These are phyloP conservation scores for Rhopalosiphum nymphaeae DNA, from an alignment of 2,888 invertebrate genomes.

Conservation along the genomic window DNA sequence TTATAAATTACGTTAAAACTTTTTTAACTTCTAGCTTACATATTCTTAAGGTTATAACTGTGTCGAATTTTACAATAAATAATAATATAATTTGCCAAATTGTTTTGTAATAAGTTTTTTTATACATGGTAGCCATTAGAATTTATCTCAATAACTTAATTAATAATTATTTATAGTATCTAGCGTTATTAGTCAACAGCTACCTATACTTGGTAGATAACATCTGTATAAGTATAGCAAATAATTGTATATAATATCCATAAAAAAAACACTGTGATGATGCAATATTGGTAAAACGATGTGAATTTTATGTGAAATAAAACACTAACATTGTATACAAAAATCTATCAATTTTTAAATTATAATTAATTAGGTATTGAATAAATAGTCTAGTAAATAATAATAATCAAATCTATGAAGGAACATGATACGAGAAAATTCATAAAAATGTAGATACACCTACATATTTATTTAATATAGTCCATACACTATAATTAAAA, in stretches of 20 bases:
- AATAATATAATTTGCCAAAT: not conserved
- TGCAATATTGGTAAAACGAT: not conserved
- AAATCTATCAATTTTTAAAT: not conserved
- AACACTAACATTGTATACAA: not conserved
- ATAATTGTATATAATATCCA: not conserved
- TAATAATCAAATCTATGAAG: not conserved
- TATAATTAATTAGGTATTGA: not conserved
- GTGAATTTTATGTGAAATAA: slow-evolving; percentile 2
- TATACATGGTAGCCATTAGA: not conserved
- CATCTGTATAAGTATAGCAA: not conserved
- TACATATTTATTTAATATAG: not conserved
- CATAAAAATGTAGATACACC: not conserved
- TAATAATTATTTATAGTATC: not conserved
- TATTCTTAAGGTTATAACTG: not conserved
- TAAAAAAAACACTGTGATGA: too few relatives aligned
- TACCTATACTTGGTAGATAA: not conserved
- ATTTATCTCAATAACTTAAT: not conserved
- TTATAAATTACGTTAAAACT: not conserved
- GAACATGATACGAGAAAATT: not conserved
- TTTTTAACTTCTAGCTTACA: not conserved
- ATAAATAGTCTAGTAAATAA: not conserved
- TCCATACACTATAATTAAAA: not conserved
- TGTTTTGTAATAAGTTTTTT: not conserved
- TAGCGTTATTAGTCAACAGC: not conserved
- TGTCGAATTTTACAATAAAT: not conserved